phyloP scores from a whole-genome alignment of 2,113 vertebrate species.

The Lota lota region DNA sequence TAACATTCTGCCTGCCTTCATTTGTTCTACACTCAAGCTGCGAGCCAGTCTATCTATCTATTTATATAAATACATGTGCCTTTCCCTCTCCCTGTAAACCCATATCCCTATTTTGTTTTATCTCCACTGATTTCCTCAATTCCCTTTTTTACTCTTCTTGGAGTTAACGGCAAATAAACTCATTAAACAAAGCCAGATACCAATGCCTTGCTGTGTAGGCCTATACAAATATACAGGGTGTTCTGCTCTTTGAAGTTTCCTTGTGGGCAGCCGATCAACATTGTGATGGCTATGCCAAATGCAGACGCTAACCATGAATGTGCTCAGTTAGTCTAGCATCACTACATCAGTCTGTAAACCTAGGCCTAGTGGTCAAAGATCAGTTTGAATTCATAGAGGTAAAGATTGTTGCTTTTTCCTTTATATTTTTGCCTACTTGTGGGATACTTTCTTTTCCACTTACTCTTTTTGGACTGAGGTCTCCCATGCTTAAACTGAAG shows the following conservation, averaged over 20 bases:
- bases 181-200: not conserved
- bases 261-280: slow-evolving; percentile 22
- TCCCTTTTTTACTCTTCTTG: slow-evolving; percentile 4
- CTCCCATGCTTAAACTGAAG: not conserved
- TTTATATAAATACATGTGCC: too few species aligned
- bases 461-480: not conserved
- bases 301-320: slow-evolving; percentile 10
- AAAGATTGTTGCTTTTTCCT: too few species aligned
- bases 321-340: slow-evolving; percentile 21
- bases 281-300: not conserved
- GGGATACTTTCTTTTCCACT: not conserved
- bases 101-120: too few species aligned
- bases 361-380: too few species aligned
- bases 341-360: too few species aligned
- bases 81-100: too few species aligned
- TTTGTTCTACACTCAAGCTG: too few species aligned
- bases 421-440: too few species aligned
- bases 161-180: not conserved
- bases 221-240: not conserved
- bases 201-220: not conserved
- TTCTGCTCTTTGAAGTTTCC: slow-evolving; percentile 8
- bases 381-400: too few species aligned
- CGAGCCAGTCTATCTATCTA: too few species aligned
- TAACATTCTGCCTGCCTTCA: too few species aligned
- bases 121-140: not conserved